Base-by-base conservation (phyloP, 2,888 invertebrate genomes). In the Lucinisca nassula region DNA sequence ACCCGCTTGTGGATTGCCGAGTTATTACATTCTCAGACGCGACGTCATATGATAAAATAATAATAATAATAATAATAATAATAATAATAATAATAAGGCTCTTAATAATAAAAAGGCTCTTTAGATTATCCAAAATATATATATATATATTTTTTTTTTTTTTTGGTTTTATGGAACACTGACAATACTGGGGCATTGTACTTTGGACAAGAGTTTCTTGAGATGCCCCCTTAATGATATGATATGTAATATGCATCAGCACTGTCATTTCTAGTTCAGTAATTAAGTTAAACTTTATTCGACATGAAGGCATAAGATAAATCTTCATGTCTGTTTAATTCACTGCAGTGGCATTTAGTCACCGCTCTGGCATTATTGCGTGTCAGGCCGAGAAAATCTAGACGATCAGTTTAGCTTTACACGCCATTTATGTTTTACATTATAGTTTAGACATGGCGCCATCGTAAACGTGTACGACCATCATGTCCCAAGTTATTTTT, bases 211-310 rank as follows among this genome's bases (percentile, higher is more conserved):
- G n/a, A n/a, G n/a, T n/a, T n/a, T 58, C 27, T 35, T 67, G 67
- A 67, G 67, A 67, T 12, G 10, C 8, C 21, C 67, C 67, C 67
- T 21, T 67, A 67, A 67, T 67, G 32, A 67, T 67, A 35, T 35
- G 67, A 67, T 67, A 67, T 30, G 67, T 17, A 67, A 67, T 67
- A 67, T 67, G 67, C 35, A 67, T 67, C 67, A 67, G 67, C 35
- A 35, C 67, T 67, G 67, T 67, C 67, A 67, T 67, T 67, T 67
- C 67, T 67, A 67, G 67, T 67, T 67, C 67, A 67, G 67, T 67
- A 67, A 67, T 35, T 35, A 12, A 35, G 67, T 67, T 67, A 67
- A 67, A 67, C 67, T 67, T 67, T 67, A 67, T 32, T 67, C 32
- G 67, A 67, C 67, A 67, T 67, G 67, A 67, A 67, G 67, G 35